Conservation (phyloP, 2,797 vertebrate species). For the Psittacula derbiana region DNA sequence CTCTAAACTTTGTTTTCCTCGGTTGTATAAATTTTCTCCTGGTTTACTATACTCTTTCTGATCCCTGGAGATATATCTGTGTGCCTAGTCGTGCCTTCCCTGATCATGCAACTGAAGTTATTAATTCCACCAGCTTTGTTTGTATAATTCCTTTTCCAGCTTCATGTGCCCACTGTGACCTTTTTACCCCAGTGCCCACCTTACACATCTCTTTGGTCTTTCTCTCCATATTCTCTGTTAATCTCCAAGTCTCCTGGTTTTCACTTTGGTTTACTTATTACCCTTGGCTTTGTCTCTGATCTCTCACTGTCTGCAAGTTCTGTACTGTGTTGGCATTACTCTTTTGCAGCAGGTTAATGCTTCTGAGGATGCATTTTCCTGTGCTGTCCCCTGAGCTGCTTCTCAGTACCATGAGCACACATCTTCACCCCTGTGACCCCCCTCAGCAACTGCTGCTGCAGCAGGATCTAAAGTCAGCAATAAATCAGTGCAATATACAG, state of each 20-base stretch:
- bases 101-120: not conserved
- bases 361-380: not conserved
- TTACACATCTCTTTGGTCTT: not conserved
- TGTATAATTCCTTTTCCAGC: not conserved
- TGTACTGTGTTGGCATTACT: not conserved
- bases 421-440: not conserved
- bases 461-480: not conserved
- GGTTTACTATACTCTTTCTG: not conserved
- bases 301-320: not conserved
- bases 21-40: rapidly evolving
- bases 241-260: not conserved
- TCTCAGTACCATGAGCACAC: not conserved
- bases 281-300: not conserved
- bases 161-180: not conserved
- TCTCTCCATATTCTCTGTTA: not conserved
- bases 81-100: not conserved
- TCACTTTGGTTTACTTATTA: not conserved
- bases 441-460: not conserved
- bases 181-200: not conserved
- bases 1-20: not conserved
- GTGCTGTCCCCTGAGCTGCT: not conserved
- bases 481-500: not conserved
- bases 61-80: not conserved
- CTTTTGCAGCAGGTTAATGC: not conserved
- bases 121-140: not conserved